A percentile compares a stretch with the other conserved stretches of the same genome.
These are phyloP conservation scores for Alexandromys fortis DNA, from an alignment of 2,113 vertebrate species.

Conservation along the genomic window DNA sequence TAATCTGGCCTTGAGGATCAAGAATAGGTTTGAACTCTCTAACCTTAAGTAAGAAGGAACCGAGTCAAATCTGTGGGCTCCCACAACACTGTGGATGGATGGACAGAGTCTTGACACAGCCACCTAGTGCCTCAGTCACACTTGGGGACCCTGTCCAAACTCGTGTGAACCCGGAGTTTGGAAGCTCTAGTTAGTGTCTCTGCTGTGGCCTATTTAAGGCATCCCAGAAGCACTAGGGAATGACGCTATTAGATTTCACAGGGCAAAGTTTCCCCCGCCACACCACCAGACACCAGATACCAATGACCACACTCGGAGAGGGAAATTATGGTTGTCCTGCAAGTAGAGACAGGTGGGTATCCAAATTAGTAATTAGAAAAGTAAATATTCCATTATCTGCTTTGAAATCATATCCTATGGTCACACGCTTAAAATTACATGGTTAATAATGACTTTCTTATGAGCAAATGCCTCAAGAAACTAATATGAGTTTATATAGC, in stretches of 20 bases:
- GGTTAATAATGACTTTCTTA: not conserved
- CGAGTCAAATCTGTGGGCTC: no score
- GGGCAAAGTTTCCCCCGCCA: not conserved
- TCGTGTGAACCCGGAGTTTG: not conserved
- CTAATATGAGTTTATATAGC: not conserved
- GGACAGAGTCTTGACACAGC: not conserved
- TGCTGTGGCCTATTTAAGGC: not conserved
- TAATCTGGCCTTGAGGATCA: no score
- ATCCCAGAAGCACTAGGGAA: not conserved
- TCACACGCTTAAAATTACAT: not conserved
- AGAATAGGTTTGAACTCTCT: no score
- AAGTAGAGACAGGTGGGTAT: not conserved
- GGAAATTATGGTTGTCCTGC: not conserved
- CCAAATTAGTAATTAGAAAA: constrained; percentile 20
- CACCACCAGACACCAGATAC: not conserved
- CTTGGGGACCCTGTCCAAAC: not conserved
- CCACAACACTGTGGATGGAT: not conserved
- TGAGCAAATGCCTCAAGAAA: not conserved
- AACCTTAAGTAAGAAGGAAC: no score
- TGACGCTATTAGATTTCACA: not conserved
- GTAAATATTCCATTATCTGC: not conserved
- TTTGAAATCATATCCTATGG: not conserved
- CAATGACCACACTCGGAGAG: not conserved
- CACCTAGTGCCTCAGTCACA: not conserved
- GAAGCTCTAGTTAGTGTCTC: not conserved